phyloP scores from a whole-genome alignment of 2,797 vertebrate species.

The Spondyliosoma cantharus region DNA sequence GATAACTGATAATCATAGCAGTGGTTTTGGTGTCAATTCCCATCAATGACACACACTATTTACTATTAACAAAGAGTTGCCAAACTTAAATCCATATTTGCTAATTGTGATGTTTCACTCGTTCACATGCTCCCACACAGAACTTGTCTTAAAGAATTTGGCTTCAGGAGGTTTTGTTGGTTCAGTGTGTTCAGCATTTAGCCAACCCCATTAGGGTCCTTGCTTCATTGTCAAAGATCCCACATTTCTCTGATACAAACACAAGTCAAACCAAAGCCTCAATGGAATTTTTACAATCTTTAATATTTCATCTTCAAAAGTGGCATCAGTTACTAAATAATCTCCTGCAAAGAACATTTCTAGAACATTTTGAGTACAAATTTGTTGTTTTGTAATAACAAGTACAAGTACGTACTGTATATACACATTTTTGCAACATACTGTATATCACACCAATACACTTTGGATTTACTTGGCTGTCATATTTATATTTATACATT shows the following conservation, averaged over 20 bases:
- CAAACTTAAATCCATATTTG: not conserved
- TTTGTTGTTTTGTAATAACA: conserved; percentile 46
- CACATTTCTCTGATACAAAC: conserved; percentile 20
- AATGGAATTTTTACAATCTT: conserved; percentile 56
- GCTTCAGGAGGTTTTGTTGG: not conserved
- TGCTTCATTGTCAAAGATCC: not conserved
- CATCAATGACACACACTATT: not conserved
- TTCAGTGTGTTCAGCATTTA: conserved; percentile 4
- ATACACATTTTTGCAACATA: conserved; percentile 59
- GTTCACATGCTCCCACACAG: not conserved
- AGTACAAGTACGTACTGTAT: conserved; percentile 52
- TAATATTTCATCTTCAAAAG: conserved; percentile 70
- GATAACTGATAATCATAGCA: not conserved
- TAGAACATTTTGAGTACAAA: conserved; percentile 63
- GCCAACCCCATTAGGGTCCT: not conserved
- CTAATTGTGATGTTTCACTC: not conserved
- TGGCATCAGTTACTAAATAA: conserved; percentile 62
- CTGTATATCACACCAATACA: conserved; percentile 45
- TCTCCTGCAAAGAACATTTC: conserved; percentile 60
- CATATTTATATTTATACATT: conserved; percentile 40
- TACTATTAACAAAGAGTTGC: not conserved
- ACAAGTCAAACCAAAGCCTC: conserved; percentile 34
- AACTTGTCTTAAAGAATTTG: conserved; percentile 9
- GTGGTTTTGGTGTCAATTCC: not conserved
- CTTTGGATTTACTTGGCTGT: conserved; percentile 26